These are phyloP conservation scores for Riptortus pedestris DNA, from an alignment of 1,140 invertebrate genomes.

Conservation along the genomic window DNA sequence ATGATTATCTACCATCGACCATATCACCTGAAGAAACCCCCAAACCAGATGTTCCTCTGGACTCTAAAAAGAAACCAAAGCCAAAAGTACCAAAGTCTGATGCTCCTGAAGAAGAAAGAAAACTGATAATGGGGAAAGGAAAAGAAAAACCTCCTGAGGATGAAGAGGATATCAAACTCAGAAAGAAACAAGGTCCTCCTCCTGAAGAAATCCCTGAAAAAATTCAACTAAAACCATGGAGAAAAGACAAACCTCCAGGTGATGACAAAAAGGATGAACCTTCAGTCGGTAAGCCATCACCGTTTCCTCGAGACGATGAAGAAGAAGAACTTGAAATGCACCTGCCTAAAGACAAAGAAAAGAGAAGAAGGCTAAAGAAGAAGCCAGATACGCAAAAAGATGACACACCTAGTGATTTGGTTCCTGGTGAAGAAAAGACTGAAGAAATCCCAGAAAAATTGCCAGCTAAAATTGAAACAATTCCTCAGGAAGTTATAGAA, in stretches of 20 bases:
- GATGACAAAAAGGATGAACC: constrained; percentile 28
- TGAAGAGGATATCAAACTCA: constrained; percentile 30
- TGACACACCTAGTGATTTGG: not conserved
- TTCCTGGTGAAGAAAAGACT: not conserved
- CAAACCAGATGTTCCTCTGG: constrained; percentile 27
- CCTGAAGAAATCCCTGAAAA: constrained; percentile 26
- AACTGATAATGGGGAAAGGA: constrained; percentile 37
- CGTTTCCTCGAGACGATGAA: constrained; percentile 1
- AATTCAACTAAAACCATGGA: constrained; percentile 39
- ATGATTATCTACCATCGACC: constrained; percentile 29
- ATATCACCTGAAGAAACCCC: constrained; percentile 28
- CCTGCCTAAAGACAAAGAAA: constrained; percentile 29
- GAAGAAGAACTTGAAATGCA: not conserved
- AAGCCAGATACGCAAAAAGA: not conserved
- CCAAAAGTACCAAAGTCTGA: constrained; percentile 35
- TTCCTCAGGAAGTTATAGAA: not conserved
- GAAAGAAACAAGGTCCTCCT: constrained; percentile 24
- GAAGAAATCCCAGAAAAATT: too few species aligned
- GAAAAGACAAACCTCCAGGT: constrained; percentile 30
- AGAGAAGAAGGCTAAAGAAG: constrained; percentile 38
- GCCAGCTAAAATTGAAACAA: not conserved
- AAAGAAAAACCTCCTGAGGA: constrained; percentile 34
- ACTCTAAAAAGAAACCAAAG: constrained; percentile 36
- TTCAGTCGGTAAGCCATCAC: constrained; percentile 25
- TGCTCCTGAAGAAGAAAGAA: constrained; percentile 37